Conservation (phyloP, 2,888 invertebrate genomes). For the Drosophila diplacantha region DNA sequence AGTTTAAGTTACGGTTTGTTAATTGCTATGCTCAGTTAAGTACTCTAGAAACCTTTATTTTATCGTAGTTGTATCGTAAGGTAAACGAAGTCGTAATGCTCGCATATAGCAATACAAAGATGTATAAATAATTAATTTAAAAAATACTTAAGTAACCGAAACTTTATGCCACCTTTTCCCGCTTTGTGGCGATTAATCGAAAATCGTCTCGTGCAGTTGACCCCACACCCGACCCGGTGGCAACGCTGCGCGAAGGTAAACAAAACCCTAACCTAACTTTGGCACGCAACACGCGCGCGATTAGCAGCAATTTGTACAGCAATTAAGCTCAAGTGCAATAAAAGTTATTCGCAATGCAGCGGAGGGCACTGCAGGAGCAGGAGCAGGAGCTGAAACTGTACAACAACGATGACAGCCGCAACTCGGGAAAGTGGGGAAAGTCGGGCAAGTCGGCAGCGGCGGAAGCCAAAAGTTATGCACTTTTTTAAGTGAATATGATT, state of each 20-base stretch:
- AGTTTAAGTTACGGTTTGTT: not conserved
- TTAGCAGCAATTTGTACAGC: constrained; percentile 41
- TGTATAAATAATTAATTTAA: no score
- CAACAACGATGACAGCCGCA: constrained; percentile 24
- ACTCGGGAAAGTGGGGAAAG: not conserved
- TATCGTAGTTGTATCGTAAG: not conserved
- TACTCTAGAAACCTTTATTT: not conserved
- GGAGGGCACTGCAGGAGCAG: not conserved
- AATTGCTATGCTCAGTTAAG: not conserved
- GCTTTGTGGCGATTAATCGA: not conserved
- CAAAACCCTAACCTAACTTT: constrained; percentile 2
- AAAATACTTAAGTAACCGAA: not conserved
- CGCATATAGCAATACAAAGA: no score
- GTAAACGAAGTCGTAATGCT: no score
- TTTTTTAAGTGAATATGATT: constrained; percentile 70
- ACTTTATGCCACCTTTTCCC: not conserved
- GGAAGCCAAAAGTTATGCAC: constrained; percentile 61
- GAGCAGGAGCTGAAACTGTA: not conserved
- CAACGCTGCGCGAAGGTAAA: constrained; percentile 11
- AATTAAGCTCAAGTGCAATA: constrained; percentile 42
- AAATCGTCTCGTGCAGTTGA: not conserved
- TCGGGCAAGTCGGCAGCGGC: constrained; percentile 10
- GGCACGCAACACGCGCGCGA: constrained; percentile 25
- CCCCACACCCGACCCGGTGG: not conserved
- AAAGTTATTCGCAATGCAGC: constrained; percentile 25